Percentiles rank a stretch among this genome's conserved stretches.
Conservation (phyloP, 2,113 vertebrate species). For the Osmerus eperlanus region DNA sequence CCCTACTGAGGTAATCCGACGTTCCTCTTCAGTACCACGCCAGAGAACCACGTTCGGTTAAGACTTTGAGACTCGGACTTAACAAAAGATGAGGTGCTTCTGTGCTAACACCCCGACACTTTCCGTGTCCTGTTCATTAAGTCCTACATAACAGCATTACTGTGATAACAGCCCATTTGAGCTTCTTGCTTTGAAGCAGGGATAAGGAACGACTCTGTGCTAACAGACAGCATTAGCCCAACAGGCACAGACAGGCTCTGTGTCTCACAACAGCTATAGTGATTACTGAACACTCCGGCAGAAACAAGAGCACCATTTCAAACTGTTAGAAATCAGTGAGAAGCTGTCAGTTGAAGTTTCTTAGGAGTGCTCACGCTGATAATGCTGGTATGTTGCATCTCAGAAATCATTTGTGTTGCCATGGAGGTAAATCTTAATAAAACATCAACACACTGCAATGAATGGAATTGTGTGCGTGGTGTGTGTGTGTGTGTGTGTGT, state of each 20-base stretch:
- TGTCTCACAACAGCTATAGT: background rate
- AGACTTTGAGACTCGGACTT: too few species aligned
- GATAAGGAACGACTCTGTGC: constrained; percentile 34
- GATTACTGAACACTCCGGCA: background rate
- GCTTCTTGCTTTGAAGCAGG: constrained; percentile 10
- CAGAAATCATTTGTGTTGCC: constrained; percentile 46
- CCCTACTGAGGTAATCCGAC: background rate
- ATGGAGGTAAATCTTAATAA: constrained; percentile 23
- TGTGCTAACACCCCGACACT: background rate
- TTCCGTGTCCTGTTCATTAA: constrained; percentile 14
- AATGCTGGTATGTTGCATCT: background rate
- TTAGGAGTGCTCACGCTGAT: background rate
- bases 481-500: background rate
- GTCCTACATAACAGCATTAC: background rate
- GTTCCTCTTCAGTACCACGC: too few species aligned
- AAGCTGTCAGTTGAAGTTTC: background rate
- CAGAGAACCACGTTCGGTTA: too few species aligned
- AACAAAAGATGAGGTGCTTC: background rate
- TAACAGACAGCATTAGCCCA: constrained; percentile 39
- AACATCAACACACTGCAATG: constrained; percentile 16
- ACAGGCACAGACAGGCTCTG: constrained; percentile 58
- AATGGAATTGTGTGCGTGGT: constrained; percentile 7
- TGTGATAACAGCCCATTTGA: constrained; percentile 29
- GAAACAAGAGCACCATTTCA: background rate
- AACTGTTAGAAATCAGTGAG: constrained; percentile 5